Percentiles rank a stretch among this genome's conserved stretches.
Conservation (phyloP, 2,113 vertebrate genomes). For the Stigmatopora nigra region DNA sequence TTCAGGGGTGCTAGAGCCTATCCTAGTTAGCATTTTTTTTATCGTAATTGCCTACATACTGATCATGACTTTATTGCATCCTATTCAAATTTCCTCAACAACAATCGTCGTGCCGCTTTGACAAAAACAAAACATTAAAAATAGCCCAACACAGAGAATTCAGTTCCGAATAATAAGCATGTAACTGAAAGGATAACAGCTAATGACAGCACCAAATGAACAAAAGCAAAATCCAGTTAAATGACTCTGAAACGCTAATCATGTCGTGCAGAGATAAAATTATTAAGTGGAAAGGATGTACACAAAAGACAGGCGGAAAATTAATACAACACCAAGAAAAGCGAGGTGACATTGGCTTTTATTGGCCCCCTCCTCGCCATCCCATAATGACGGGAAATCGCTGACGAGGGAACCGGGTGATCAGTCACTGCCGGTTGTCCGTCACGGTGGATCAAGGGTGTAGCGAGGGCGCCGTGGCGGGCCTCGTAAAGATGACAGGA, state of each 20-base stretch:
- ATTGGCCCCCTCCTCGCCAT: slow-evolving; percentile 47
- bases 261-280: slow-evolving; percentile 32
- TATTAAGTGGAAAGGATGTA: slow-evolving; percentile 41
- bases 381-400: slow-evolving; percentile 55
- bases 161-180: not conserved
- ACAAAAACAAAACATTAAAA: not conserved
- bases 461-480: slow-evolving; percentile 46
- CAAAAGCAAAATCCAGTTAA: slow-evolving; percentile 26
- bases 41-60: too few relatives aligned
- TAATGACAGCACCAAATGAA: not conserved
- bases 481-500: slow-evolving; percentile 43
- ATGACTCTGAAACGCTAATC: slow-evolving; percentile 43
- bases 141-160: not conserved
- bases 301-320: slow-evolving; percentile 36
- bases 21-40: too few relatives aligned
- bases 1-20: too few relatives aligned
- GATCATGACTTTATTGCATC: too few relatives aligned
- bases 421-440: slow-evolving; percentile 57
- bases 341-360: slow-evolving; percentile 67
- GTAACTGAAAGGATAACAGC: not conserved
- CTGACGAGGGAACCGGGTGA: slow-evolving; percentile 55
- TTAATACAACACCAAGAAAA: slow-evolving; percentile 45
- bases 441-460: slow-evolving; percentile 60
- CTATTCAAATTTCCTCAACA: too few relatives aligned
- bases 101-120: too few relatives aligned